Base-by-base conservation (phyloP, 2,888 invertebrate species). In the Epirrhoe tristata region DNA sequence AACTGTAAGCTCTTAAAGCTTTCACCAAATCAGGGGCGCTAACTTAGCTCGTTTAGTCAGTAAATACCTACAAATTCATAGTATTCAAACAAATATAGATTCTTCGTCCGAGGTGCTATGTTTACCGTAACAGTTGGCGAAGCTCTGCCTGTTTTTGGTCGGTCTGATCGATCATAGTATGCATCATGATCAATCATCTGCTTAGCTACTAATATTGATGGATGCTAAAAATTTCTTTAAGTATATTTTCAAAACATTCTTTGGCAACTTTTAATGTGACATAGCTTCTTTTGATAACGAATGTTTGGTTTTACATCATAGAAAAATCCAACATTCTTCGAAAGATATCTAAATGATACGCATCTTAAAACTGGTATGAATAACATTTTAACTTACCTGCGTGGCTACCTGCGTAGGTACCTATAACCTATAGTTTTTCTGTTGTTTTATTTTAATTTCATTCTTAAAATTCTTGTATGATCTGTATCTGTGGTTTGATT, bases 21-120 rank as follows among this genome's bases (percentile, higher is more conserved):
- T 79, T 79, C 74, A 69, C 75, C 74, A 52, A 71, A 73, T 69
- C 62, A 59, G 67, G 71, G 70, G 66, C 73, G 71, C 67, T 68
- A 77, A 74, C 71, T 72, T 69, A 62, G 71, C 68, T 71, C 71
- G 70, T 71, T 73, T 72, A 69, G 66, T 14, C 58, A 52, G 58
- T 51, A 65, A 53, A 55, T 53, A 65, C 63, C 53, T 34, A 24
- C 52, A 31, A 43, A 12, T 60, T 32, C 43, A 39, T 39, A 24
- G 24, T 51, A 14, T 50, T 62, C n/a, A 6, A 36, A 62, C 55
- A 16, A 62, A 53, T 36, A 34, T 16, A 16, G 8, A 58, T 50
- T 50, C 12, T 6, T 17, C 10, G 5, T 0, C 24, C 6, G n/a
- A 58, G 34, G 34, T 57, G 39, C 1, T 16, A 52, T 59, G 7